Conservation (phyloP, 2,888 invertebrate genomes). For the Pollenia labialis region DNA sequence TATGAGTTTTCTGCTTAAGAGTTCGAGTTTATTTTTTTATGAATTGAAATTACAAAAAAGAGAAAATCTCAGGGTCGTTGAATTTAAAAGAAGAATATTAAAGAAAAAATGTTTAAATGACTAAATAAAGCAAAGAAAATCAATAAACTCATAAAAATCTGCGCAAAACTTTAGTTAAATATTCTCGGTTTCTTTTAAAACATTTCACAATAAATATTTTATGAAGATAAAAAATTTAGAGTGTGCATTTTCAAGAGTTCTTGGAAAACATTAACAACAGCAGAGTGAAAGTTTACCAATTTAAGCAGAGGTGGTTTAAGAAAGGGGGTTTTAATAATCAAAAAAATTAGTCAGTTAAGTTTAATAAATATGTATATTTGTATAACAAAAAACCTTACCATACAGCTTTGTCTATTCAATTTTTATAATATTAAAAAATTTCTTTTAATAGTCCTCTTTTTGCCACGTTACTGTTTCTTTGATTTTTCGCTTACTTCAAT, state of each 20-base stretch:
- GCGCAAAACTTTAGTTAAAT: constrained; percentile 43
- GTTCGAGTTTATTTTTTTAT: background rate
- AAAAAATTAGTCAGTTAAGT: background rate
- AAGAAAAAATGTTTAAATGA: constrained; percentile 14
- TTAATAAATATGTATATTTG: no score
- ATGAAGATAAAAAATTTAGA: background rate
- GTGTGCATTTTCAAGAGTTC: background rate
- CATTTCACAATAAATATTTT: constrained; percentile 41
- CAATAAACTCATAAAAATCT: constrained; percentile 73
- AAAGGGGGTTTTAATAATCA: background rate
- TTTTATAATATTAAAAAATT: no score
- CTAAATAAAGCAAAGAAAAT: constrained; percentile 61
- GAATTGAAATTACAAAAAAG: background rate
- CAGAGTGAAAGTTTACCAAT: background rate
- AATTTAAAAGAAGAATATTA: background rate
- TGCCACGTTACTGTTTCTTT: constrained; percentile 29
- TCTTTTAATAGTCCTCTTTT: background rate
- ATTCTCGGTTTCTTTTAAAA: constrained; percentile 8
- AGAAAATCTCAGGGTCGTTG: constrained; percentile 67
- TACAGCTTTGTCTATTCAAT: no score
- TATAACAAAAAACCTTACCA: no score
- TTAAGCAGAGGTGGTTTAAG: background rate
- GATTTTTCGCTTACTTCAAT: constrained; percentile 32
- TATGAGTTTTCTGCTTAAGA: background rate
- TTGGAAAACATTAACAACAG: background rate